Evolutionary conservation across 2,888 invertebrate species (phyloP), one percentile per base, ranked within the genome.

Genomic region (Idaea dimidiata): DNA sequence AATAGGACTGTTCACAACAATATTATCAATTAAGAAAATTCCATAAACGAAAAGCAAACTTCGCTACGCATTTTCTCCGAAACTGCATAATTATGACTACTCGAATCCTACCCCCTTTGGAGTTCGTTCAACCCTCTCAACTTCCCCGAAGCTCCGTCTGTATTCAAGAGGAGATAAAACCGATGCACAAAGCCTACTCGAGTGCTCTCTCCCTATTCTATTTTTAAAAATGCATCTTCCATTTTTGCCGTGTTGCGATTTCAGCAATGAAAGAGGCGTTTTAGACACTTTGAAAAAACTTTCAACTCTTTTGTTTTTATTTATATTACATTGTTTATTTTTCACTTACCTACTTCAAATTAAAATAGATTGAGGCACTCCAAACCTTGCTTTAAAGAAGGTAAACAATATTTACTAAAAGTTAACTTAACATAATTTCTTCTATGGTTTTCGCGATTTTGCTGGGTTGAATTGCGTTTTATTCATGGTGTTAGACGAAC

Each of bases 101-200:
- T 10, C 43, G 14, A 14, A 10, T 43, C 43, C 7, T 14, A 63
- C 69, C 66, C 76, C 67, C 76, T 66, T 79, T 80, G 73, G 68
- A 61, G 72, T 67, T 67, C 72, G 24, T 72, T 72, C 63, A 70
- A 67, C 72, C 75, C 72, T 63, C 70, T 66, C 70, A 66, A 67
- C 79, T 75, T 74, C 79, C 79, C 63, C 67, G 72, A 72, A 71
- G 76, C 78, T 72, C 75, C 70, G 71, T 72, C 79, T 79, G 78
- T 77, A 79, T 76, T 85, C 72, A 80, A 85, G 86, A 76, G 78
- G 72, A 82, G 87, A 88, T 85, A 86, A 83, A 83, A 77, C 73
- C 80, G 75, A 68, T 66, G 77, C 81, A 84, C 86, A 87, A 86
- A 87, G 83, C 76, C 73, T 73, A 58, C 77, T 80, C 78, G 73